Evolutionary conservation across 1,140 invertebrate genomes (phyloP).

Genomic region (Temnothorax curvispinosus): DNA sequence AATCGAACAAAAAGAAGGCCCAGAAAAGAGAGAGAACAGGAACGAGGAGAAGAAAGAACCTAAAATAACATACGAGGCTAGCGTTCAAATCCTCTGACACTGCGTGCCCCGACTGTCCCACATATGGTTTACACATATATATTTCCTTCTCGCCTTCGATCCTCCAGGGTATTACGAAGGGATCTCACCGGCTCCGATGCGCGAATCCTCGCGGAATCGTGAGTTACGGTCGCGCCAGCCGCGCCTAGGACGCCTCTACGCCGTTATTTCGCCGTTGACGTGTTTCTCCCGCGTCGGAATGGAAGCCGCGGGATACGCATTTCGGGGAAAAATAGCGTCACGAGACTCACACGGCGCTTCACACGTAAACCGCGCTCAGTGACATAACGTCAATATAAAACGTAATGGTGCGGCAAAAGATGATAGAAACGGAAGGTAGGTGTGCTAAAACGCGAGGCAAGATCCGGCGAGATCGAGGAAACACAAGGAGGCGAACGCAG

Average conservation of each 20-base stretch:
- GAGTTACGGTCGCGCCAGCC: slow-evolving; percentile 60
- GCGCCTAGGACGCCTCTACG: not conserved
- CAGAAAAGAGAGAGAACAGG: too few species aligned
- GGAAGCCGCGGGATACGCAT: not conserved
- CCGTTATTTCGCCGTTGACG: slow-evolving; percentile 52
- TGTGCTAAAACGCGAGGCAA: not conserved
- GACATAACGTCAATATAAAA: not conserved
- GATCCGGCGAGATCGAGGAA: not conserved
- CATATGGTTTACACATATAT: slow-evolving; percentile 53
- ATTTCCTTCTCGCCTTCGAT: slow-evolving; percentile 62
- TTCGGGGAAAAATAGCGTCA: slow-evolving; percentile 14
- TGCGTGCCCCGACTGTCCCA: slow-evolving; percentile 25
- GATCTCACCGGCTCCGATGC: slow-evolving; percentile 67
- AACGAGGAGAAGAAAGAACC: not conserved
- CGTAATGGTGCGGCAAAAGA: not conserved
- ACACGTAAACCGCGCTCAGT: not conserved
- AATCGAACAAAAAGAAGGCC: slow-evolving; percentile 7
- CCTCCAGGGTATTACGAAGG: slow-evolving; percentile 40
- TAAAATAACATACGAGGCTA: not conserved
- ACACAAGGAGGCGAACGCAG: not conserved
- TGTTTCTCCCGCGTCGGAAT: not conserved
- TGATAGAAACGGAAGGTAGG: not conserved
- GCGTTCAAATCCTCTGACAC: slow-evolving; percentile 19
- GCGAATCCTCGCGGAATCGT: slow-evolving; percentile 62
- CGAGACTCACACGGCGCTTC: slow-evolving; percentile 19